A percentile compares a stretch with the other conserved stretches of the same genome.
These are phyloP conservation scores for Phasianus colchicus DNA, from an alignment of 2,113 vertebrate species.

Conservation along the genomic window DNA sequence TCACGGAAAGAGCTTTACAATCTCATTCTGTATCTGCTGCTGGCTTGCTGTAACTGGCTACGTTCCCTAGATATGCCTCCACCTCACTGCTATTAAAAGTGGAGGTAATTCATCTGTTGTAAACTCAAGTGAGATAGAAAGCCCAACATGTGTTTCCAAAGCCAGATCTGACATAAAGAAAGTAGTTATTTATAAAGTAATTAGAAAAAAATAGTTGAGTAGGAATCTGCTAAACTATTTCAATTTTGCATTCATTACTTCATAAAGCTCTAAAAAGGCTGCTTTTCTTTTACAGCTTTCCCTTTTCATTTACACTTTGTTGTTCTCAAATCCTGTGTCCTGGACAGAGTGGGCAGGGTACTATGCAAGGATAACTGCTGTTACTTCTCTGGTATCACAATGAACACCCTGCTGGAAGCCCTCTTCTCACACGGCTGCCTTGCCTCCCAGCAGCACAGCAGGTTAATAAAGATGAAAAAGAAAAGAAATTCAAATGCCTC, in stretches of 20 bases:
- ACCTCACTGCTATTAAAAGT: not conserved
- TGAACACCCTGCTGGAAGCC: not conserved
- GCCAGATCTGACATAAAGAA: not conserved
- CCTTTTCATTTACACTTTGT: not conserved
- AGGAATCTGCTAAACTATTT: not conserved
- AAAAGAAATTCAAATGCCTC: not conserved
- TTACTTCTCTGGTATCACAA: not conserved
- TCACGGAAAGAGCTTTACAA: not conserved
- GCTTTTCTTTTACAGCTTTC: not conserved
- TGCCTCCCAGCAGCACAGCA: not conserved
- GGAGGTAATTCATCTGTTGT: not conserved
- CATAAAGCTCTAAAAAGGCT: not conserved
- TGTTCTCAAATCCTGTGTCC: not conserved
- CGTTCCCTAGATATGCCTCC: not conserved
- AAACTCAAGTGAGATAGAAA: not conserved
- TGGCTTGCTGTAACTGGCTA: not conserved
- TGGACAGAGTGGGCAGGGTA: not conserved
- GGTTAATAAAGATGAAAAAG: slow-evolving; percentile 15
- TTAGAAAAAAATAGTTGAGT: slow-evolving; percentile 3
- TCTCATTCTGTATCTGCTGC: not conserved
- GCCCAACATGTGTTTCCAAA: not conserved
- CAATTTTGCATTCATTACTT: not conserved
- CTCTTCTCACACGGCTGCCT: not conserved
- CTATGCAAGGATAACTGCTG: not conserved
- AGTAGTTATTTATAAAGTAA: slow-evolving; percentile 4